Evolutionary conservation across 2,797 vertebrate genomes (phyloP).

Genomic region (Nyctalus aviator): DNA sequence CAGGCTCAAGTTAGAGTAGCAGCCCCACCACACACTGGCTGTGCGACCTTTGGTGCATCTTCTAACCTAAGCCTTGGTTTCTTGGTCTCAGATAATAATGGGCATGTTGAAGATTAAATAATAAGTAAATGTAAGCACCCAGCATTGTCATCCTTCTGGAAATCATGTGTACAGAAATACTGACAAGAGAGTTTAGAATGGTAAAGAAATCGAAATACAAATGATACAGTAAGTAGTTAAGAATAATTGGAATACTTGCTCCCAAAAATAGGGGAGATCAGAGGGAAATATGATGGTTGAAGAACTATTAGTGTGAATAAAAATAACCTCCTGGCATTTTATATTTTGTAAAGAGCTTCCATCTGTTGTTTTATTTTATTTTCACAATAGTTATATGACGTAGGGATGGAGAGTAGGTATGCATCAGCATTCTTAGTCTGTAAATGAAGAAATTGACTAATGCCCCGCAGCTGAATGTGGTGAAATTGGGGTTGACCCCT

Average conservation of each 20-base stretch:
- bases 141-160: neutral
- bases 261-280: neutral
- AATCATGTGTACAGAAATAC: conserved; percentile 22
- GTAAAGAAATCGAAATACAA: neutral
- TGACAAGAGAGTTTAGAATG: neutral
- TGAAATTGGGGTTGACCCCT: neutral
- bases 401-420: neutral
- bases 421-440: neutral
- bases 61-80: neutral
- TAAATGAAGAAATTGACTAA: neutral
- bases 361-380: neutral
- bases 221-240: neutral
- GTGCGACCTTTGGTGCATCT: neutral
- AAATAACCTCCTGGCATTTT: neutral
- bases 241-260: neutral
- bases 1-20: neutral
- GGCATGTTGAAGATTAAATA: neutral
- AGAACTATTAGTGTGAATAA: neutral
- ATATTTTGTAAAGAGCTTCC: neutral
- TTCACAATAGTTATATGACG: neutral
- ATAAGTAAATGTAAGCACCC: neutral
- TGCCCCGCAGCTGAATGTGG: neutral
- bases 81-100: neutral
- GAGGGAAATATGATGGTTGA: neutral
- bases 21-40: neutral